Evolutionary conservation across 2,113 vertebrate species (phyloP).

Genomic region (Aleadryas rufinucha): DNA sequence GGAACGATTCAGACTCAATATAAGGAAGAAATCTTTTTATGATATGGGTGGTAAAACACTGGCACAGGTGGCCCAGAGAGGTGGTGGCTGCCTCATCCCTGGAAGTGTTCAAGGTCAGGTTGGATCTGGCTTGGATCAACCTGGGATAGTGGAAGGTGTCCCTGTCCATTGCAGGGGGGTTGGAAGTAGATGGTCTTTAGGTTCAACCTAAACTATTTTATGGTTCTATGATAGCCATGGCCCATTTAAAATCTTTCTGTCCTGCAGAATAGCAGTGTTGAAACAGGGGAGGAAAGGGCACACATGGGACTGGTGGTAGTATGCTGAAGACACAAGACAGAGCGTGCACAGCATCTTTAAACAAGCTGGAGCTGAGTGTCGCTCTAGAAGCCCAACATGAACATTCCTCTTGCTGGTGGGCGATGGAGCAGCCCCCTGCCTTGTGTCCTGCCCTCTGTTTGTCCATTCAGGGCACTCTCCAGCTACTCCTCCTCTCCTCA

Average conservation of each 20-base stretch:
- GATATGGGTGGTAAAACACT: neutral
- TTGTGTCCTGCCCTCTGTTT: neutral
- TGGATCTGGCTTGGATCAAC: neutral
- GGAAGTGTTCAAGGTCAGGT: neutral
- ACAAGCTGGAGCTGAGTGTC: neutral
- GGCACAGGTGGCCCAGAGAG: neutral
- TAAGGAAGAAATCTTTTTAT: neutral
- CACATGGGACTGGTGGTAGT: accelerated
- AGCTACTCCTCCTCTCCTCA: neutral
- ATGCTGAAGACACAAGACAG: neutral
- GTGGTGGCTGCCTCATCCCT: neutral
- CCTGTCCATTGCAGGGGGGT: neutral
- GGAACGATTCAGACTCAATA: neutral
- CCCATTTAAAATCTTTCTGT: neutral
- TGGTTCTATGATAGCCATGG: neutral
- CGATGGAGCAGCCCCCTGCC: neutral
- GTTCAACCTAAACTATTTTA: neutral
- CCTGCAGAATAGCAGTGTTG: too few species aligned
- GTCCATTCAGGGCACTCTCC: neutral
- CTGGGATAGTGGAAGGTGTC: neutral
- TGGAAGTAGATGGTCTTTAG: neutral
- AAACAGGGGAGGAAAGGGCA: neutral
- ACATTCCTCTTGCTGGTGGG: neutral
- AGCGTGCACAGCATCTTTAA: neutral
- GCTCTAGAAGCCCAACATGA: neutral